Evolutionary conservation across 2,113 vertebrate species (phyloP), one percentile per base, ranked within the genome.

Genomic region (Pristiophorus japonicus): DNA sequence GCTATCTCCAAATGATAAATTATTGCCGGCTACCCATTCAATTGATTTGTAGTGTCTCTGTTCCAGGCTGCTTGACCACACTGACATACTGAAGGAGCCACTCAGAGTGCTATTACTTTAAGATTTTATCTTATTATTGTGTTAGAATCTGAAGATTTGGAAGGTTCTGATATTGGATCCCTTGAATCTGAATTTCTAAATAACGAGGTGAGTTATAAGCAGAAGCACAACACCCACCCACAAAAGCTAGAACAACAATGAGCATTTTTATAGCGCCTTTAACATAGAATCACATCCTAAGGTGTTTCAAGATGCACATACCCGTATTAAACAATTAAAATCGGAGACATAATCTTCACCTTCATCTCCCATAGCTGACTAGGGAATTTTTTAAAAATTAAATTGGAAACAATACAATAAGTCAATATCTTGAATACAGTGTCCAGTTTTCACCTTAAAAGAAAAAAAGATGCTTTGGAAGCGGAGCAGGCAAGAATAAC

Each of bases 1-100:
- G 96, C 94, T 98, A 98, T 98, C 98, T 97, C 95, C 96, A 96
- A 96, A 97, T 97, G 97, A 98, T 97, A 97, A 98, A 98, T 97
- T 96, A 95, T 96, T 96, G 96, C 97, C 96, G 95, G 97, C 96
- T 97, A 96, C 96, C 96, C 97, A 96, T 96, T 97, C 97, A 98
- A 99, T 98, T 98, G 98, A 98, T 98, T 97, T 96, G 94, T 93
- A 97, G 97, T 97, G 96, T 96, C 78, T 81, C 22, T 95, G 97
- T 97, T 98, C 97, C 96, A 70, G 95, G 97, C 97, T 97, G 97
- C 97, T 97, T 98, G 3, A 98, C 98, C 97, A 96, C 96, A 96
- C 95, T 96, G 96, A 96, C 96, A 97, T 97, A 98, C 97, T 97
- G 97, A 98, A 98, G 97, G 96, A 97, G 96, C 96, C 27, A 73